Evolutionary conservation across 2,888 invertebrate genomes (phyloP).

Genomic region (Archaeoteleia sp.): DNA sequence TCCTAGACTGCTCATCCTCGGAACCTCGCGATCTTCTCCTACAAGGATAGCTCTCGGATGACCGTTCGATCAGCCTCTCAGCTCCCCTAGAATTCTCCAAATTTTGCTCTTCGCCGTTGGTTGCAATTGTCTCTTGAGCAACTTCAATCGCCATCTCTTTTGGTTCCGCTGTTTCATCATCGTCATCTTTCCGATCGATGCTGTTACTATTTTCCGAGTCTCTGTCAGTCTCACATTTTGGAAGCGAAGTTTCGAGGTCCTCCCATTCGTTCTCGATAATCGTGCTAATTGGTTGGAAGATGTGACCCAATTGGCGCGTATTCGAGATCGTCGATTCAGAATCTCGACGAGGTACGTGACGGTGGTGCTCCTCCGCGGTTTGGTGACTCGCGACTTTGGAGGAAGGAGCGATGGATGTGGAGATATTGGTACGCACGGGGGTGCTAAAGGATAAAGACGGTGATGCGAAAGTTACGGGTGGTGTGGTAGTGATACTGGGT

Average conservation of each 20-base stretch:
- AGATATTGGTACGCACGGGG: conserved; percentile 68
- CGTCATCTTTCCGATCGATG: background rate
- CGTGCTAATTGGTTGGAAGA: too few species aligned
- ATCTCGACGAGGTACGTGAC: conserved; percentile 2
- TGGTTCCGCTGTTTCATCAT: too few species aligned
- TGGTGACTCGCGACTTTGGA: conserved; percentile 35
- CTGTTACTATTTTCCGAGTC: background rate
- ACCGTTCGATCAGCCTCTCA: conserved; percentile 5
- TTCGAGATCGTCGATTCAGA: too few species aligned
- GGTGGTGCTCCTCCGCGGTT: conserved; percentile 35
- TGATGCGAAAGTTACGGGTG: conserved; percentile 65
- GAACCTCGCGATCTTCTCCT: too few species aligned
- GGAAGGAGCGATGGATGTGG: conserved; percentile 51
- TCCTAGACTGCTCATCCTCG: too few species aligned
- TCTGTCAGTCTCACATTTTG: too few species aligned
- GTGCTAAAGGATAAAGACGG: conserved; percentile 68
- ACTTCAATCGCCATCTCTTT: conserved; percentile 2
- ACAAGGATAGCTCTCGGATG: too few species aligned
- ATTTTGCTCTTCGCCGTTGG: conserved; percentile 3
- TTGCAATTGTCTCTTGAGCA: background rate
- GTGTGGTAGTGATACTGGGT: conserved; percentile 56
- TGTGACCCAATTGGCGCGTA: too few species aligned
- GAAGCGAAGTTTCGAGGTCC: too few species aligned
- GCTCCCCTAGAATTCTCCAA: background rate
- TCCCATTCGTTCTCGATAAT: too few species aligned